Percentiles rank a stretch among this genome's conserved stretches.
phyloP scores from a whole-genome alignment of 2,888 invertebrate species.

The Apodemia mormo region DNA sequence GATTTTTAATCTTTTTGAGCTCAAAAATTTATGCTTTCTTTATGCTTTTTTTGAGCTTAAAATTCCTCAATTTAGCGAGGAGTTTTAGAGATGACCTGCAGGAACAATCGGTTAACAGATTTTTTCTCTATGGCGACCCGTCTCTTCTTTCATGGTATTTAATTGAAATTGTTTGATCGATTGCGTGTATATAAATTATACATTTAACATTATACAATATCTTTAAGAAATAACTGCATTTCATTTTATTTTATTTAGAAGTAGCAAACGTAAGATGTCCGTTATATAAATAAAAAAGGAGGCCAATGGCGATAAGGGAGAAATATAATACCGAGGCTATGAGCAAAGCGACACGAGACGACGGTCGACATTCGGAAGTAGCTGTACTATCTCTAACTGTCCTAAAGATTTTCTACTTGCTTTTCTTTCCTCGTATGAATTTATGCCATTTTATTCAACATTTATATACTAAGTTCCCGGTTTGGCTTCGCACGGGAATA shows the following conservation, averaged over 20 bases:
- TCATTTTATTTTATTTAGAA: background rate
- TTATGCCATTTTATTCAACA: background rate
- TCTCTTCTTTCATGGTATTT: no score
- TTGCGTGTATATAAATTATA: no score
- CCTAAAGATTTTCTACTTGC: slow-evolving; percentile 16
- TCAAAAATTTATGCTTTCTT: no score
- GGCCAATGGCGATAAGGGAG: slow-evolving; percentile 26
- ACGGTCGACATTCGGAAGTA: slow-evolving; percentile 42
- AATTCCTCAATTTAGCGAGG: no score
- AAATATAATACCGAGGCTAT: slow-evolving; percentile 22
- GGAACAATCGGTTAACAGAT: no score
- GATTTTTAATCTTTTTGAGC: no score
- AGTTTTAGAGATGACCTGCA: no score
- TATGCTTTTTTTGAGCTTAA: no score
- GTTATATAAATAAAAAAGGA: slow-evolving; percentile 19
- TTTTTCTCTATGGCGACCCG: no score
- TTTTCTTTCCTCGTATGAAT: slow-evolving; percentile 4
- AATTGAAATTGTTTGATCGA: no score
- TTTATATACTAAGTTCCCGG: background rate
- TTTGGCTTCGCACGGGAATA: background rate
- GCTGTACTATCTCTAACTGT: slow-evolving; percentile 25
- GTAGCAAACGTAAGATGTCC: background rate
- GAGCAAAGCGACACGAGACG: slow-evolving; percentile 32
- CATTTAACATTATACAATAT: no score
- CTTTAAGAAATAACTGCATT: background rate